Evolutionary conservation across 2,797 vertebrate species (phyloP), one percentile per base, ranked within the genome.

Genomic region (Cossypha heuglini): DNA sequence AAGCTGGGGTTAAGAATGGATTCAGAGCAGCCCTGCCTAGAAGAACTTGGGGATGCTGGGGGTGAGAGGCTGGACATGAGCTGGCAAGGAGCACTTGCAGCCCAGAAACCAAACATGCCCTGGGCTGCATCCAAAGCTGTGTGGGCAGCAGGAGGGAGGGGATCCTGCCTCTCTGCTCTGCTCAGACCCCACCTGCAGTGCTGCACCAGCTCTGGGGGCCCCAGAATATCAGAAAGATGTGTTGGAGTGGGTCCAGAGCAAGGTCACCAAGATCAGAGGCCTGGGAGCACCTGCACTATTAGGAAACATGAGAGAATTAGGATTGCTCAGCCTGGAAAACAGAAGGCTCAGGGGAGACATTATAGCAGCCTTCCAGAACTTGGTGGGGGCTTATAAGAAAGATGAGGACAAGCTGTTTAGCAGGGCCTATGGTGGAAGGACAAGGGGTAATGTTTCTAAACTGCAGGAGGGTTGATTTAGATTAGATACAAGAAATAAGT

Each of bases 281-380:
- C 43, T 58, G 61, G 61, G 43, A 75, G 17, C 37, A 75, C 6
- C 22, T 43, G 17, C 10, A 11, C 52, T 43, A 0, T 22, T 37
- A 37, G 28, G n/a, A 51, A 66, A 51, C 5, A 25, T 21, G 31
- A 35, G 35, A 57, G 20, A 49, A 49, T 8, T 66, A 45, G 18
- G 37, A 43, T n/a, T 26, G 8, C 12, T 66, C 45, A 75, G 26
- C 17, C n/a, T 58, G 28, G 45, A 75, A 58, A 85, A 37, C 26
- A 67, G 26, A 51, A 75, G 14, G 17, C 9, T 49, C 0, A 0
- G 10, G 17, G 8, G 6, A 84, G 18, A 19, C 18, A 26, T n/a
- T 26, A 22, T 5, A 51, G 61, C 18, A 58, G 18, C 12, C n/a
- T 51, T 37, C 22, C 45, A 51, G n/a, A 66, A 59, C 4, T 20